Percentiles rank a stretch among this genome's conserved stretches.
phyloP scores from a whole-genome alignment of 1,140 invertebrate species.

The Bombus haemorrhoidalis region DNA sequence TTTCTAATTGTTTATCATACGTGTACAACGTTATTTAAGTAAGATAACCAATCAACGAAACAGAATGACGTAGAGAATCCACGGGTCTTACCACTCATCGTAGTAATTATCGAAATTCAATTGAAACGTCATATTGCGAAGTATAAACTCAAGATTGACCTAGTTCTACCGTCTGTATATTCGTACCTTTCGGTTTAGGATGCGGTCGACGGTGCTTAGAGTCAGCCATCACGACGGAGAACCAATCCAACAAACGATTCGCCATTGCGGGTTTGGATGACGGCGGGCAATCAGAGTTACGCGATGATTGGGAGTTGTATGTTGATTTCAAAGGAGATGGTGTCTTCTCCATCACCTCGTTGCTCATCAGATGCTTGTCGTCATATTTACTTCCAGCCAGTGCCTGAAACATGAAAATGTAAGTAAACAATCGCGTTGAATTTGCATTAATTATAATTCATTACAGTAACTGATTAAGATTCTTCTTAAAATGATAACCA shows the following conservation, averaged over 20 bases:
- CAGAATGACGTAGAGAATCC: not conserved
- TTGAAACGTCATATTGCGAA: not conserved
- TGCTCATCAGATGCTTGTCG: slow-evolving; percentile 86
- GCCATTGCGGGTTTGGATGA: slow-evolving; percentile 93
- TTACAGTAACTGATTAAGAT: too few species aligned
- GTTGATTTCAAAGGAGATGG: slow-evolving; percentile 73
- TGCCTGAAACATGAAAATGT: slow-evolving; percentile 25
- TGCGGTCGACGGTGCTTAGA: slow-evolving; percentile 84
- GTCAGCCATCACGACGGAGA: slow-evolving; percentile 95
- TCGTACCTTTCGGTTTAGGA: slow-evolving; percentile 84
- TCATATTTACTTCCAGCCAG: slow-evolving; percentile 83
- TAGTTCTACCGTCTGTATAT: not conserved
- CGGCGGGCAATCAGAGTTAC: slow-evolving; percentile 84
- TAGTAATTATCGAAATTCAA: not conserved
- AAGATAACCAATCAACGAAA: not conserved
- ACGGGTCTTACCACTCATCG: not conserved
- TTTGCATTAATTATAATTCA: not conserved
- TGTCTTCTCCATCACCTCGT: slow-evolving; percentile 87
- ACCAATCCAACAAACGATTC: slow-evolving; percentile 95
- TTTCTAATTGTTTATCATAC: not conserved
- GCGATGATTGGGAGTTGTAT: slow-evolving; percentile 71
- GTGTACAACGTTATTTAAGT: not conserved
- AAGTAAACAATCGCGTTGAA: not conserved
- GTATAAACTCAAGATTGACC: not conserved
- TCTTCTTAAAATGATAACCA: too few species aligned